Evolutionary conservation across 1,140 invertebrate genomes (phyloP), one percentile per base, ranked within the genome.

Genomic region (Nasonia longicornis): DNA sequence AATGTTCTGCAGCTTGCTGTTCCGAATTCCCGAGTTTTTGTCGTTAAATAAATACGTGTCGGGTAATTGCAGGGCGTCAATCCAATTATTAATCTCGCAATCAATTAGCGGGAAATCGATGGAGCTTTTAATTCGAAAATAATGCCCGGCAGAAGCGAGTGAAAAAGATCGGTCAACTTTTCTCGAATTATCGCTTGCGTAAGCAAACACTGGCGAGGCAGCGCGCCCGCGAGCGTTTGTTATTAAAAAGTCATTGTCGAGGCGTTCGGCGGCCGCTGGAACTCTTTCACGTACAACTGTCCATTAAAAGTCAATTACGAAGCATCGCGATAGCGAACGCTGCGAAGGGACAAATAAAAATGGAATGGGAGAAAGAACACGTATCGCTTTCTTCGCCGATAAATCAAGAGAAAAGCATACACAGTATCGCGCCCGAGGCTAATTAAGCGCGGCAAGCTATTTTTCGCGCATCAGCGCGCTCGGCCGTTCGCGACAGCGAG

Each of bases 381-480:
- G 20, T n/a, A n/a, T 58, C 20, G 52, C 16, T 58, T 35, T 35
- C 31, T 35, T 35, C 20, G 6, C 16, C 52, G 52, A 58, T 52
- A 52, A 52, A 52, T 52, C 12, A 52, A 52, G 16, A 52, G 48
- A 52, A 52, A 52, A 52, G 14, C 16, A 42, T 42, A 16, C 26
- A 1, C 12, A 52, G 48, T 52, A 52, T 16, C 48, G 45, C 42
- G n/a, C 73, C 7, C 73, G 26, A n/a, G 20, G 16, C 52, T 12
- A 64, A 52, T 64, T 75, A 35, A 67, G 64, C 64, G 22, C 26
- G 26, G 64, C 64, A 31, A n/a, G 70, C 38, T 71, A 45, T 22
- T 76, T 76, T 52, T 66, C 29, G 63, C 75, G 75, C 20, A 71
- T 38, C 70, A 31, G 10, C 70, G 35, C 20, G 35, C 16, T 35